phyloP scores from a whole-genome alignment of 2,113 vertebrate species.

The Sylvicapra grimmia region DNA sequence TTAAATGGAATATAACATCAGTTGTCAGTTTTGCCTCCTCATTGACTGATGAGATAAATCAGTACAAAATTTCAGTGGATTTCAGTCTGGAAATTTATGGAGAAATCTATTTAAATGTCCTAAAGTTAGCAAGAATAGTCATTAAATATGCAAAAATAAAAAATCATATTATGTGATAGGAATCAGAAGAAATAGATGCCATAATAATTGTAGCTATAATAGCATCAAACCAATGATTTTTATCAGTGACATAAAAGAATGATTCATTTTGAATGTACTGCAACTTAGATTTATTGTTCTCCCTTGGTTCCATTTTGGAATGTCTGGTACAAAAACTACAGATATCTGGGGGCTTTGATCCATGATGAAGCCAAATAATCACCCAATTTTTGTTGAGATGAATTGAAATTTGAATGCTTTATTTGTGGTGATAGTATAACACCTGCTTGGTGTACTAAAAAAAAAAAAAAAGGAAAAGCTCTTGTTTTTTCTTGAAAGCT shows the following conservation, averaged over 20 bases:
- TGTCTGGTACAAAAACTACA: neutral
- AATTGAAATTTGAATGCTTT: neutral
- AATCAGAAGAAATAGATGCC: neutral
- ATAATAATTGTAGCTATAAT: neutral
- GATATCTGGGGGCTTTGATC: neutral
- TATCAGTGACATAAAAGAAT: neutral
- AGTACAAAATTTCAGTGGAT: neutral
- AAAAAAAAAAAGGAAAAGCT: neutral
- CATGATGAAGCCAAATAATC: neutral
- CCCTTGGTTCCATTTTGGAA: neutral
- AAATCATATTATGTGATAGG: neutral
- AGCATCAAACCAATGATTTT: neutral
- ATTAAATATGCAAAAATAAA: neutral
- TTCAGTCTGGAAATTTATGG: neutral
- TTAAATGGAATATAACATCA: neutral
- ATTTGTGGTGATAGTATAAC: conserved; percentile 13
- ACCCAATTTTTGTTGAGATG: conserved; percentile 22
- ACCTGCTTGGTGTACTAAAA: neutral
- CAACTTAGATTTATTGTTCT: neutral
- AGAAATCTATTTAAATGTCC: neutral
- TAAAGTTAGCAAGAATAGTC: neutral
- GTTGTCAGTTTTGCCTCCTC: neutral
- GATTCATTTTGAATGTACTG: neutral
- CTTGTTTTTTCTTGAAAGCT: neutral
- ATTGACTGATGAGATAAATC: neutral